Conservation (phyloP, 2,888 invertebrate species). For the Pemphredon lugubris region DNA sequence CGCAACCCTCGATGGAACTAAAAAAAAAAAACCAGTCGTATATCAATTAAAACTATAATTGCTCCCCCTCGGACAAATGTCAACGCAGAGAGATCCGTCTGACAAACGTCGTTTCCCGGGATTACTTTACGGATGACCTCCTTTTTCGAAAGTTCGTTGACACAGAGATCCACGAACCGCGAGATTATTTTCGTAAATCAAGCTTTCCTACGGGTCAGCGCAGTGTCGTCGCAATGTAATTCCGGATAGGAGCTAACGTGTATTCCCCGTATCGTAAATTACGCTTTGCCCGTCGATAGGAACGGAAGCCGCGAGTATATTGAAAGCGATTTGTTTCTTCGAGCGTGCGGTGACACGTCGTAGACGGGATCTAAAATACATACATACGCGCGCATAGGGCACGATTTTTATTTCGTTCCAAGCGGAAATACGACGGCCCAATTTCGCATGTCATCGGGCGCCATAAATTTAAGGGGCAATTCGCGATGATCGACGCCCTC, state of each 20-base stretch:
- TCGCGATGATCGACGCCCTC: too few species aligned
- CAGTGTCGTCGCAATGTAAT: not conserved
- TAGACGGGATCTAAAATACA: too few species aligned
- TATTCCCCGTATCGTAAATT: not conserved
- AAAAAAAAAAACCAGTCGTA: too few species aligned
- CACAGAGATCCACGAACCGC: not conserved
- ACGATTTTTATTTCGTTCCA: not conserved
- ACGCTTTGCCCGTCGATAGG: not conserved
- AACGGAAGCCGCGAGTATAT: constrained; percentile 1
- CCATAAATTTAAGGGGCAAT: too few species aligned
- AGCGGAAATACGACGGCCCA: not conserved
- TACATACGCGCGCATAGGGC: not conserved
- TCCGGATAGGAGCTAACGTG: not conserved
- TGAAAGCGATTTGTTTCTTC: constrained; percentile 13
- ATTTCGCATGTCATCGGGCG: too few species aligned
- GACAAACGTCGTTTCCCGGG: too few species aligned
- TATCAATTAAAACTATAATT: too few species aligned
- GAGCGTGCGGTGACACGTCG: not conserved
- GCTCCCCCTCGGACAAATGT: too few species aligned
- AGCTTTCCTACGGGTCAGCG: not conserved
- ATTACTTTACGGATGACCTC: too few species aligned
- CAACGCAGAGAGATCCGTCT: too few species aligned
- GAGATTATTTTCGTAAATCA: constrained; percentile 9
- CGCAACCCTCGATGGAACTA: too few species aligned
- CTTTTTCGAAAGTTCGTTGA: not conserved